These are phyloP conservation scores for Micropterix aruncella DNA, from an alignment of 2,888 invertebrate species.

Conservation along the genomic window DNA sequence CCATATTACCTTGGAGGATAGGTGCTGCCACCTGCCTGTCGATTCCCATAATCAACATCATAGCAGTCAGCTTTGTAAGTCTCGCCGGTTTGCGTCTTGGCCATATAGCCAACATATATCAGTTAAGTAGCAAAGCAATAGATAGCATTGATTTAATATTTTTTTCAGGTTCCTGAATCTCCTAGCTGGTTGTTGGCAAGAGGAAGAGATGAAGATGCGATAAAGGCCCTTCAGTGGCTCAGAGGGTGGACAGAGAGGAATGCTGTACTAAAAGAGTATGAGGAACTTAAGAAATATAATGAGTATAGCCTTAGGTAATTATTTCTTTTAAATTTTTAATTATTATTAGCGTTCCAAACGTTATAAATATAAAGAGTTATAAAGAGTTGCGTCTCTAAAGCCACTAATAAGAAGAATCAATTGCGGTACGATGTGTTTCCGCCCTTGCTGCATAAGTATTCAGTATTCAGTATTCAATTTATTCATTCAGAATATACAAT, in stretches of 20 bases:
- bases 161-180: conserved; percentile 39
- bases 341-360: no score
- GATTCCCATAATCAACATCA: conserved; percentile 35
- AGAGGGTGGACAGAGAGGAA: conserved; percentile 38
- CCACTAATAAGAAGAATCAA: no score
- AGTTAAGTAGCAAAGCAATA: not conserved
- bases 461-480: no score
- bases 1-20: conserved; percentile 35
- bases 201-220: conserved; percentile 36
- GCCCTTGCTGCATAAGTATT: no score
- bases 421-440: no score
- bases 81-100: not conserved
- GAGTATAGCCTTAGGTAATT: conserved; percentile 18
- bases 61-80: conserved; percentile 37
- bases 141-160: conserved; percentile 4
- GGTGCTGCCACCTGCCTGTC: conserved; percentile 34
- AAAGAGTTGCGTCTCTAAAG: no score
- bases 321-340: no score
- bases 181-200: conserved; percentile 44
- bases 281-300: conserved; percentile 30
- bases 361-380: no score
- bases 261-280: conserved; percentile 36
- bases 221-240: conserved; percentile 36
- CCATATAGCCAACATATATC: not conserved
- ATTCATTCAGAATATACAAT: no score